These are phyloP conservation scores for Oscheius sp. DNA, from an alignment of 2,888 invertebrate genomes.

Conservation along the genomic window DNA sequence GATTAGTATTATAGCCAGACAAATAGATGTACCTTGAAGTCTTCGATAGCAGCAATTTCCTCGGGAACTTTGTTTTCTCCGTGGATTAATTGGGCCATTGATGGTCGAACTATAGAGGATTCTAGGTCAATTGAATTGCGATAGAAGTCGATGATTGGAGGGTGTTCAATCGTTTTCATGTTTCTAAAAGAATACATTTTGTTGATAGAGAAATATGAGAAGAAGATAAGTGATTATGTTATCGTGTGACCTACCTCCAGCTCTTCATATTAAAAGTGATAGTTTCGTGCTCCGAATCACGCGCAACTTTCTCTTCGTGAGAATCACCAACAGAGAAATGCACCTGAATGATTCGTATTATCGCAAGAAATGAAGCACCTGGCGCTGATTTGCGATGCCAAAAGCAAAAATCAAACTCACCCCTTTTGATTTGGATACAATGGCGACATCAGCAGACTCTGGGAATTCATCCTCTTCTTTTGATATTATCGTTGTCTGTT, in stretches of 20 bases:
- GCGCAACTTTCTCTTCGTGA: conserved; percentile 32
- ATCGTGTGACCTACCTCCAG: conserved; percentile 57
- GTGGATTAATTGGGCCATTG: conserved; percentile 66
- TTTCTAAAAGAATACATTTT: conserved; percentile 34
- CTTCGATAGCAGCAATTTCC: conserved; percentile 24
- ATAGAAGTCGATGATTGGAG: conserved; percentile 74
- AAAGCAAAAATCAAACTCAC: conserved; percentile 18
- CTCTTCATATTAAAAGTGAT: conserved; percentile 58
- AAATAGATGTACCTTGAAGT: conserved; percentile 19
- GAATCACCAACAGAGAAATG: conserved; percentile 58
- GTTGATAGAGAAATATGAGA: no score
- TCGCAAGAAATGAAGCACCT: not conserved
- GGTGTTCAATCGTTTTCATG: conserved; percentile 66
- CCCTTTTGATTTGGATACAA: conserved; percentile 5
- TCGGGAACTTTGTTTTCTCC: conserved; percentile 52
- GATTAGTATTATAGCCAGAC: not conserved
- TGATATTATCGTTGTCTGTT: no score
- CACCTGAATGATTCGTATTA: conserved; percentile 35
- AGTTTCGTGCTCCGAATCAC: conserved; percentile 41
- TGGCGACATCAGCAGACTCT: not conserved
- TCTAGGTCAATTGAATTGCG: conserved; percentile 69
- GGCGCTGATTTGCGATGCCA: not conserved
- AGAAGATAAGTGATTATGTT: no score
- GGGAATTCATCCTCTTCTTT: no score
- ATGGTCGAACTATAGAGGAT: conserved; percentile 53